These are phyloP conservation scores for Eupithecia tripunctaria DNA, from an alignment of 2,888 invertebrate species.

Conservation along the genomic window DNA sequence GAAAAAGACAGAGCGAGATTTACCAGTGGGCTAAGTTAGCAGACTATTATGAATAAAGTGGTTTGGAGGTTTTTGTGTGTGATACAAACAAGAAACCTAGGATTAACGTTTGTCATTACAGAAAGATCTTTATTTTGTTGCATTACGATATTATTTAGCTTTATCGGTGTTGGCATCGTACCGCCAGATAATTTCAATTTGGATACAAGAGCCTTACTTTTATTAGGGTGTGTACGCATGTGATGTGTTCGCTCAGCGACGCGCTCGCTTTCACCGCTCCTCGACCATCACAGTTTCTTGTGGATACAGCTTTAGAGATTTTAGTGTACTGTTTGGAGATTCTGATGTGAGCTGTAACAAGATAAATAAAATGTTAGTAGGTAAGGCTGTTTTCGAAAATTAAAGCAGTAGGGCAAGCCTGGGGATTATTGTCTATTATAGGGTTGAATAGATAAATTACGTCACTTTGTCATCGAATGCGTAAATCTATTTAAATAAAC, in stretches of 20 bases:
- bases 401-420: too few relatives aligned
- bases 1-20: too few relatives aligned
- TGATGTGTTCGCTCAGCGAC: constrained; percentile 26
- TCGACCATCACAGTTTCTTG: constrained; percentile 98
- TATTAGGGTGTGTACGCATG: constrained; percentile 27
- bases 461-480: too few relatives aligned
- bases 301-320: constrained; percentile 93
- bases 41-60: too few relatives aligned
- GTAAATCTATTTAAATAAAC: too few relatives aligned
- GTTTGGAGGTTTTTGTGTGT: too few relatives aligned
- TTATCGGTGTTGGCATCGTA: constrained; percentile 13
- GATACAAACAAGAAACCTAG: background rate
- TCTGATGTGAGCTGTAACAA: constrained; percentile 89
- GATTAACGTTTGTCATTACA: background rate
- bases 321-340: constrained; percentile 90
- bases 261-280: constrained; percentile 89
- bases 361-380: background rate
- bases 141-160: constrained; percentile 24
- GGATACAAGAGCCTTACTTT: constrained; percentile 29
- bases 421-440: too few relatives aligned
- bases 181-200: constrained; percentile 12
- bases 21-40: too few relatives aligned
- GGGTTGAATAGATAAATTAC: too few relatives aligned
- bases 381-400: background rate
- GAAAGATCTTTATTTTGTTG: constrained; percentile 20